Conservation (phyloP, 2,113 vertebrate species). For the Hippocampus guttulatus region DNA sequence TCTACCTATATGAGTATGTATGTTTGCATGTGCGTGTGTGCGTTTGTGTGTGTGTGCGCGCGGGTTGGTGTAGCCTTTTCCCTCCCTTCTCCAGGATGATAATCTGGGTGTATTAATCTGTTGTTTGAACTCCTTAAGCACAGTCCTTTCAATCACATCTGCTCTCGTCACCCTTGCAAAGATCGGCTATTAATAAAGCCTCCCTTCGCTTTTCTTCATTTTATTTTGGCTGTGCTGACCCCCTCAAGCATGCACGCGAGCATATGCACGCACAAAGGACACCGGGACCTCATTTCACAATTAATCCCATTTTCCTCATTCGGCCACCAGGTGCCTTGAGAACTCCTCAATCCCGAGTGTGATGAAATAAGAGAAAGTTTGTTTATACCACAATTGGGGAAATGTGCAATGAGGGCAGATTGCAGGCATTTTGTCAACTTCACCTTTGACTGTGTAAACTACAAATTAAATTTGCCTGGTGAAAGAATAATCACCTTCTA, state of each 20-base stretch:
- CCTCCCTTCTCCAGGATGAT: slow-evolving; percentile 31
- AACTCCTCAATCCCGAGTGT: slow-evolving; percentile 5
- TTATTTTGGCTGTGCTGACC: not conserved
- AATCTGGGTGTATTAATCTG: slow-evolving; percentile 79
- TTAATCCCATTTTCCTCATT: slow-evolving; percentile 37
- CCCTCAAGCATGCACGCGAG: not conserved
- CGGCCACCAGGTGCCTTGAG: slow-evolving; percentile 22
- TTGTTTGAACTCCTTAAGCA: slow-evolving; percentile 77
- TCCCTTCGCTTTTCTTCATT: not conserved
- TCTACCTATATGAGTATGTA: not conserved
- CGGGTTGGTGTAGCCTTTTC: not conserved
- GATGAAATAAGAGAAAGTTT: not conserved
- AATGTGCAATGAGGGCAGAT: not conserved
- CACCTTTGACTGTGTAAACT: not conserved
- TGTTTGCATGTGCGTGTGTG: not conserved
- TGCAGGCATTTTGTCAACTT: not conserved
- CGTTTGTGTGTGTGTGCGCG: slow-evolving; percentile 4
- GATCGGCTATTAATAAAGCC: slow-evolving; percentile 64
- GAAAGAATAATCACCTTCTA: not conserved
- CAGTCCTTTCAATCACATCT: slow-evolving; percentile 74
- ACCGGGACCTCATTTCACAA: slow-evolving; percentile 27
- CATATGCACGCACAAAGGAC: too few relatives aligned
- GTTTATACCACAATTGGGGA: not conserved
- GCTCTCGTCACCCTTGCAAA: slow-evolving; percentile 72
- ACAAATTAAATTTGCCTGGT: not conserved